Evolutionary conservation across 2,888 invertebrate genomes (phyloP), one percentile per base, ranked within the genome.

Genomic region (Thysanoteuthis rhombus): DNA sequence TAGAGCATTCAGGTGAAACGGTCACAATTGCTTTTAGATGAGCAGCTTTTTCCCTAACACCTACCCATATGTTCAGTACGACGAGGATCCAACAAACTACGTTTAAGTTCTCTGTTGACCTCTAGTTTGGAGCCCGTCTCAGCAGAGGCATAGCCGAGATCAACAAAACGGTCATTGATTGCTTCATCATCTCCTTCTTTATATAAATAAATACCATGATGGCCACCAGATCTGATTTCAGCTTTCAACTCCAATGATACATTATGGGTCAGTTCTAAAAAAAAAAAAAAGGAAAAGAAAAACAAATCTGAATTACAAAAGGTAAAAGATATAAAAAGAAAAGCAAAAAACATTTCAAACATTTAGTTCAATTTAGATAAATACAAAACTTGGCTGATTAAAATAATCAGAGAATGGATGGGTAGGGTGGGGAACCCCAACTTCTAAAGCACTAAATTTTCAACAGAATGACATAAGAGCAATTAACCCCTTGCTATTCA

Each of bases 161-260:
- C 92, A 45, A 92, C 45, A n/a, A 92, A 45, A 45, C 92, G 92
- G 42, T 92, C 92, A 42, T 92, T 92, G n/a, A 92, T n/a, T 40
- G 40, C 45, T n/a, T 92, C 92, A 45, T 92, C 92, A 32, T 92
- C 92, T 12, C 19, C 92, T 45, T 92, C 92, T 40, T 92, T 92
- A 32, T 92, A 92, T 19, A 92, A 45, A 40, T 92, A 92, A 40
- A 92, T 45, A 36, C 92, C 92, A 42, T 92, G 45, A 32, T 92
- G 40, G 28, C 38, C 45, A n/a, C 42, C n/a, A 45, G 92, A 92
- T 45, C 45, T 42, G n/a, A 92, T 45, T 45, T 92, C 92, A 45
- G 45, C 45, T 92, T 45, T 92, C 36, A 92, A 45, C 45, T 92
- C 92, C 25, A 92, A 45, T 40, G n/a, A 22, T 6, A 45, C 92